Evolutionary conservation across 2,113 vertebrate genomes (phyloP), one percentile per base, ranked within the genome.

Genomic region (Plotosus lineatus): DNA sequence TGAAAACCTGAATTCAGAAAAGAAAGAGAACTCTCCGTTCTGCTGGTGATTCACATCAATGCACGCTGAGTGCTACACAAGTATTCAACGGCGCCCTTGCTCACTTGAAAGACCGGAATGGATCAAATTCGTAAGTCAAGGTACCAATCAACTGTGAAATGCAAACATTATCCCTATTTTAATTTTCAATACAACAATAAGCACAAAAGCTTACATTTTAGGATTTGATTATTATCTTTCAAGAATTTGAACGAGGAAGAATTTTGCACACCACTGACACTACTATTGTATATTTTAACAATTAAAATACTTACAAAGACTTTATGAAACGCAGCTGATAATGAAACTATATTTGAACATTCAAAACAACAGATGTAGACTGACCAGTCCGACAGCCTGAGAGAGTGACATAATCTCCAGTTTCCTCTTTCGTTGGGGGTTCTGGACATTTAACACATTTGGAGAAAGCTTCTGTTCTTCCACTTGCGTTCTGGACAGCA

Each of bases 341-440:
- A 31, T 6, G 15, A 60, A 63, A 38, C 10, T 5, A 2, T 9
- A 36, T 23, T 40, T 38, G 3, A 11, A 11, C 23, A 60, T 19
- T 21, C 10, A 75, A 42, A 56, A 46, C 42, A 50, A 21, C 0
- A 10, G 42, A 51, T 65, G 21, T 8, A 78, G 6, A 83, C 85
- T 92, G 89, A 98, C 97, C 94, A 97, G 95, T 93, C 92, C 97
- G 85, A 96, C 91, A 84, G 94, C 93, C 88, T 97, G 94, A 89
- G 94, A 94, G 89, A 95, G 93, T 19, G 95, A 92, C 78, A 93
- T 91, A 77, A 94, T 94, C 80, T 95, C 93, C 89, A 98, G 94
- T 93, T 98, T 99, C 88, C 98, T 94, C 91, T 99, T 99, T 86
- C 97, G 95, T 81, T 96, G 97, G 86, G 90, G 87, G 88, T 96